phyloP scores from a whole-genome alignment of 2,797 vertebrate species.

The Parambassis ranga region DNA sequence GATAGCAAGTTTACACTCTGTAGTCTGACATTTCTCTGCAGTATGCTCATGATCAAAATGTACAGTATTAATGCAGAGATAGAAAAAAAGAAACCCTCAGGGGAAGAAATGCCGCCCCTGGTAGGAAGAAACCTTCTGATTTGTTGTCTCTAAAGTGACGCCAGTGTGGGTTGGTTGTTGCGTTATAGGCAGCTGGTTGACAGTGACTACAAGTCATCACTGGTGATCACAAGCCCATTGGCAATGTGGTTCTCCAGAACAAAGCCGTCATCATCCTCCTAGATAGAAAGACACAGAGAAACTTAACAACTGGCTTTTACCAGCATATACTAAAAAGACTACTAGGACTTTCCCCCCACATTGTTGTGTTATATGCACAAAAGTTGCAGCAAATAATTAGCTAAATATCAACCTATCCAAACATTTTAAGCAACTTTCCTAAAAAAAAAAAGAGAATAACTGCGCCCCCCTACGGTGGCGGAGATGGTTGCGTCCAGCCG shows the following conservation, averaged over 20 bases:
- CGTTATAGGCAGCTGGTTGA: neutral
- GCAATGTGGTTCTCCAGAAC: constrained; percentile 48
- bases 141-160: neutral
- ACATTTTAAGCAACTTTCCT: too few relatives aligned
- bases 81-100: neutral
- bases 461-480: too few relatives aligned
- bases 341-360: too few relatives aligned
- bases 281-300: neutral
- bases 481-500: too few relatives aligned
- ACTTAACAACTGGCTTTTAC: too few relatives aligned
- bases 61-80: neutral
- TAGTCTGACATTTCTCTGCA: neutral
- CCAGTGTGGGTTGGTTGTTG: neutral
- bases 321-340: too few relatives aligned
- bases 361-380: too few relatives aligned
- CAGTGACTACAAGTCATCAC: constrained; percentile 67
- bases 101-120: neutral
- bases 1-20: neutral
- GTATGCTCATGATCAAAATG: neutral
- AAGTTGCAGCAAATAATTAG: too few relatives aligned
- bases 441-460: too few relatives aligned
- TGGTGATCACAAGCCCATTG: constrained; percentile 57
- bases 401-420: too few relatives aligned
- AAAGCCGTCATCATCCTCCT: constrained; percentile 60
- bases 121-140: neutral